Base-by-base conservation (phyloP, 1,140 invertebrate genomes). In the Streblospio benedicti region DNA sequence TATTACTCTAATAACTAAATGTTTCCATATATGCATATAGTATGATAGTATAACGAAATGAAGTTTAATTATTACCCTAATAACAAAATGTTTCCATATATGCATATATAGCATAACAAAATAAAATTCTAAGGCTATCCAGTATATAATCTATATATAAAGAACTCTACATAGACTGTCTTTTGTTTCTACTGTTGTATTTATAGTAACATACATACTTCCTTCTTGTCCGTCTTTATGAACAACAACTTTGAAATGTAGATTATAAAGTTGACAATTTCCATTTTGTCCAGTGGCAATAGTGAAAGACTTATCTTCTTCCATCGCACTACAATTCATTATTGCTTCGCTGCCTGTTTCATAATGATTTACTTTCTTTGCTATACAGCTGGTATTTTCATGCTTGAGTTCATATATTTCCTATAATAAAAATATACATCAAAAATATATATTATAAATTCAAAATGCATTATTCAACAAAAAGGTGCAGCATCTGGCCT, bases 221-320 rank as follows among this genome's bases (percentile, higher is more conserved):
- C 60, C 52, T 61, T 61, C 59, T 31, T 60, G 57, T 9, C 64
- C 66, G 58, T 70, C 67, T 27, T 70, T 67, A n/a, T 68, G 67
- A 30, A 66, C 63, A 5, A 89, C 79, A 59, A 80, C 72, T 66
- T 85, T 84, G 45, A 86, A 83, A 71, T 86, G 87, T 0, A 95
- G 85, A 72, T 84, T 85, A 71, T 93, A 94, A 62, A 93, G 79
- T 68, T 92, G 89, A 76, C 91, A 94, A 69, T 91, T 87, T 54
- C 87, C 91, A 80, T 95, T 91, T 78, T 93, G 88, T 1, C 91
- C 92, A 38, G 89, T 89, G 23, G 87, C 88, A n/a, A 95, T 74
- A 73, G 86, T 87, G 6, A 85, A 85, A 66, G 84, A 81, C 65
- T 86, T 84, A 0, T 81, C 83, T 77, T 85, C 81, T 67, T 82